These are phyloP conservation scores for Dasypogon diadema DNA, from an alignment of 2,888 invertebrate species.

Conservation along the genomic window DNA sequence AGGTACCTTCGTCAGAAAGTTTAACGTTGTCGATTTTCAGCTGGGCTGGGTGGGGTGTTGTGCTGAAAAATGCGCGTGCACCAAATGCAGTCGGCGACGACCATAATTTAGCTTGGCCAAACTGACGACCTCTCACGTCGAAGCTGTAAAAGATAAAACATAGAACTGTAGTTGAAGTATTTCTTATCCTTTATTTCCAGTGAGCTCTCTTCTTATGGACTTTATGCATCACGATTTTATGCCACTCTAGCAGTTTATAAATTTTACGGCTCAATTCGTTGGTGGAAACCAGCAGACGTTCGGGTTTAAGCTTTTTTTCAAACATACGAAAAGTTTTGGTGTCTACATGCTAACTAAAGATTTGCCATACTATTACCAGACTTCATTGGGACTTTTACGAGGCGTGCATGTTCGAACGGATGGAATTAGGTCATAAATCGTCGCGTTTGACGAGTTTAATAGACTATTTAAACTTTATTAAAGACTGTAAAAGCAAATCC, in stretches of 20 bases:
- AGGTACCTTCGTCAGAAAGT: constrained; percentile 76
- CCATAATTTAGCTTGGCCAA: constrained; percentile 85
- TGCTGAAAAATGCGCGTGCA: constrained; percentile 85
- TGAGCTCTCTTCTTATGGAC: constrained; percentile 7
- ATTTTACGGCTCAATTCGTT: constrained; percentile 6
- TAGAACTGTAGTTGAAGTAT: constrained; percentile 28
- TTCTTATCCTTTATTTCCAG: neutral
- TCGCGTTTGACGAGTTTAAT: constrained; percentile 8
- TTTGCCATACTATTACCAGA: neutral
- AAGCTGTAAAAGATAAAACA: constrained; percentile 71
- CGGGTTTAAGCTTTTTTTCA: neutral
- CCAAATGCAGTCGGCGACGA: constrained; percentile 82
- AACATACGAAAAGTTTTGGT: neutral
- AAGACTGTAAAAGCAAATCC: neutral
- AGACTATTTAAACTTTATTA: constrained; percentile 8
- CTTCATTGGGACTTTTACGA: constrained; percentile 10
- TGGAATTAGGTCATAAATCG: constrained; percentile 30
- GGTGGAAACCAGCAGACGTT: neutral
- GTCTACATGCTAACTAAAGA: constrained; percentile 8
- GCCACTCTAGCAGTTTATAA: constrained; percentile 21
- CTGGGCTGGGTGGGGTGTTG: constrained; percentile 83
- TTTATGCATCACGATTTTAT: constrained; percentile 23
- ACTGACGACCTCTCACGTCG: constrained; percentile 80
- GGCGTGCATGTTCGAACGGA: constrained; percentile 4
- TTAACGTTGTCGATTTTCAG: constrained; percentile 76